Base-by-base conservation (phyloP, 2,888 invertebrate species). In the Latrodectus hesperus region DNA sequence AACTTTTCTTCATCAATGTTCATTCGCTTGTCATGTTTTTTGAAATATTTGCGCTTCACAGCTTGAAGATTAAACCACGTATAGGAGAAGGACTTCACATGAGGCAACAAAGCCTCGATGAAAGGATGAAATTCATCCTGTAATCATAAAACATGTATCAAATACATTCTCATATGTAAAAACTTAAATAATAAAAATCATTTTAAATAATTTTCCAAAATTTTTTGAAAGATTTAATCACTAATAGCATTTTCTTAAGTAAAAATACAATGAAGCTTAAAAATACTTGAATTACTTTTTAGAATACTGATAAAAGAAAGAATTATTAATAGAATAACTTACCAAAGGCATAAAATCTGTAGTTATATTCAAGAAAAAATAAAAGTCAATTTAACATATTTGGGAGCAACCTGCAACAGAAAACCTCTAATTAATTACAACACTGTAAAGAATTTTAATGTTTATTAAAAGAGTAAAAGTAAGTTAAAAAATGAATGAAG, bases 61-160 rank as follows among this genome's bases (percentile, higher is more conserved):
- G 99, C 99, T 95, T 99, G 99, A 93, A 99, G 95, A 94, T 99
- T 99, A 95, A 99, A 99, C 99, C 99, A 99, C 93, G 99, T 99
- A 95, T 99, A 99, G 92, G 99, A 98, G 95, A 99, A 99, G 93
- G 99, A 97, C 95, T 99, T 99, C 93, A 99, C 99, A 94, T 98
- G 98, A 93, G 99, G 99, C 95, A 99, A 95, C 93, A 99, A 95
- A 93, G 99, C 99, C 96, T 99, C 99, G 95, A 99, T 99, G 95
- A 99, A 99, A 93, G 99, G 99, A 96, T 99, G 99, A 95, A 98
- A 98, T 95, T 99, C 98, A 96, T 99, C 98, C 98, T 98, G 94
- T 1, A 89, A 89, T 6, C 38, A 38, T 38, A 38, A 38, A 38
- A 6, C 38, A 38, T 6, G 1, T 38, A 38, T 38, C 38, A 38